Evolutionary conservation across 2,797 vertebrate species (phyloP).

Genomic region (Pseudochirops corinnae): DNA sequence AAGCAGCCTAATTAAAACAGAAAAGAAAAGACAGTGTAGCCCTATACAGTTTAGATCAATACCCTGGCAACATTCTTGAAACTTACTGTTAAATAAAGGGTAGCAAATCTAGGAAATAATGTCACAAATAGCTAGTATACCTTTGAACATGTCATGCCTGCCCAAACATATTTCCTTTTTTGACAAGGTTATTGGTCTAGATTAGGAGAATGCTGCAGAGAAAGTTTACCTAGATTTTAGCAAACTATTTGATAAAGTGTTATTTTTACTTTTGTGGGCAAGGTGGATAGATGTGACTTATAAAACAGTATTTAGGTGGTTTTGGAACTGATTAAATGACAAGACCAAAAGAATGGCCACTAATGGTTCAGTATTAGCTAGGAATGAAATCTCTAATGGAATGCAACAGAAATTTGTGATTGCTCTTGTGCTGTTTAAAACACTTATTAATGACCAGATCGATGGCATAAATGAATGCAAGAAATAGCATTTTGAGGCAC

Average conservation of each 20-base stretch:
- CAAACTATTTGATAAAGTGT: neutral
- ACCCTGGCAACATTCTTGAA: neutral
- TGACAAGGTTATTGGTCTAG: neutral
- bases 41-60: neutral
- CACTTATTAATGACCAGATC: neutral
- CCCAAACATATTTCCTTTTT: neutral
- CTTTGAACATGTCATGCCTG: neutral
- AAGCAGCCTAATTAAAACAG: neutral
- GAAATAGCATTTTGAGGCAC: neutral
- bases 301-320: neutral
- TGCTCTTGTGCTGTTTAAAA: neutral
- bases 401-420: neutral
- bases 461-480: neutral
- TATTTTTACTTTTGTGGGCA: neutral
- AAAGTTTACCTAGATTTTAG: neutral
- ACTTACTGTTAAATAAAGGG: neutral
- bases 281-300: neutral
- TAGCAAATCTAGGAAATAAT: neutral
- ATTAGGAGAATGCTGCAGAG: neutral
- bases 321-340: neutral
- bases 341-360: neutral
- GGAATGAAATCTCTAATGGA: neutral
- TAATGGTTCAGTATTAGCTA: neutral
- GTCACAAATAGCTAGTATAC: neutral
- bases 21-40: neutral